Base-by-base conservation (phyloP, 2,888 invertebrate genomes). In the Dugesia japonica region DNA sequence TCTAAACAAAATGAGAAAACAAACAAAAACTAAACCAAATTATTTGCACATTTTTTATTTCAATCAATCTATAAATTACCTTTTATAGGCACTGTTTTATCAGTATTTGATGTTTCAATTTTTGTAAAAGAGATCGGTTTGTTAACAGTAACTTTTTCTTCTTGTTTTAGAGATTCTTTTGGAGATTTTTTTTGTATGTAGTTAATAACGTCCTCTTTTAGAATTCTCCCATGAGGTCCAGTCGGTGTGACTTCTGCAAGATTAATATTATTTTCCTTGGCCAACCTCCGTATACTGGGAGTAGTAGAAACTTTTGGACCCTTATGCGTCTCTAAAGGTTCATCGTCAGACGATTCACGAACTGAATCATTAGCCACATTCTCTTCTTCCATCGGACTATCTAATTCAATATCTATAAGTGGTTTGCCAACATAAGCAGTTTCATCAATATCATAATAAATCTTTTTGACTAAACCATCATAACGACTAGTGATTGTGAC, bases 271-370 rank as follows among this genome's bases (percentile, higher is more conserved):
- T 92, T 88, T 85, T 98, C 93, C 84, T 89, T 89, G 1, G 95
- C 94, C 80, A 99, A 88, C 83, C 92, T 89, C 80, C 98, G 87
- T 0, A 99, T 97, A 28, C 97, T 92, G 0, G 98, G 98, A 0
- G 97, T 94, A 0, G 94, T 90, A n/a, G 76, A 71, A 23, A 73
- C 78, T 26, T 78, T 71, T 9, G 26, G 74, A 9, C 28, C 42
- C 28, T 28, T 26, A 9, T 23, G 7, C 17, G 23, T 20, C 27
- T 20, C 42, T 1, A 26, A 13, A 13, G 74, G 27, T 71, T 28
- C 26, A 56, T 20, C 0, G n/a, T 42, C 20, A 15, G 77, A 9
- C 13, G 71, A 26, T 27, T 0, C 31, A 56, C 72, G 17, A 27
- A n/a, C 20, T 26, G 56, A 23, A 23, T 77, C 78, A 74, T 23